These are phyloP conservation scores for Tryphoninae sp. DNA, from an alignment of 2,888 invertebrate genomes.

Conservation along the genomic window DNA sequence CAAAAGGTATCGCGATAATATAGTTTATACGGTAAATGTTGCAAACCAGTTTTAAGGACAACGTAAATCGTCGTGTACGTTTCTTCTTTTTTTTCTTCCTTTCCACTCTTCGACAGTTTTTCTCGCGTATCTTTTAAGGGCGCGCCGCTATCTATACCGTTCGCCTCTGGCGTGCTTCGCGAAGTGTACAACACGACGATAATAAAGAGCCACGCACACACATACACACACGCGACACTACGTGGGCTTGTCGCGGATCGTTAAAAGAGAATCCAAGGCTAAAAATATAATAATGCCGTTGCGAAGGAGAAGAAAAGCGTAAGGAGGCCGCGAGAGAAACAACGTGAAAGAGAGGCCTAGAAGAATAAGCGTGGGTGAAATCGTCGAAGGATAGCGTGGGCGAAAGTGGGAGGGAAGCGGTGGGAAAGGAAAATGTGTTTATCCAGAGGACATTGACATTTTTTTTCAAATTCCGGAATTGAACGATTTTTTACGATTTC, in stretches of 20 bases:
- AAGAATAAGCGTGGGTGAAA: constrained; percentile 25
- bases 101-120: constrained; percentile 8
- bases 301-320: constrained; percentile 5
- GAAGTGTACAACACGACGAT: constrained; percentile 4
- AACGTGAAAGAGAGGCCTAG: constrained; percentile 11
- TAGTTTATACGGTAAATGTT: constrained; percentile 16
- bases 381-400: not conserved
- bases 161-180: not conserved
- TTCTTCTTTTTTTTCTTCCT: constrained; percentile 22
- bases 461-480: constrained; percentile 16
- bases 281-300: constrained; percentile 49
- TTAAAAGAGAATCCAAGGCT: constrained; percentile 41
- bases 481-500: too few species aligned
- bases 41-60: constrained; percentile 46
- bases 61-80: constrained; percentile 37
- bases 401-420: too few species aligned
- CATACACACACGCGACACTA: not conserved
- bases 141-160: constrained; percentile 31
- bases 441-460: not conserved
- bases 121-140: constrained; percentile 27
- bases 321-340: constrained; percentile 13
- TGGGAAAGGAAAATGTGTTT: not conserved
- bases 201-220: not conserved
- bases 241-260: constrained; percentile 38
- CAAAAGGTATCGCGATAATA: not conserved